Conservation (phyloP, 2,888 invertebrate species). For the Agonopterix arenella region DNA sequence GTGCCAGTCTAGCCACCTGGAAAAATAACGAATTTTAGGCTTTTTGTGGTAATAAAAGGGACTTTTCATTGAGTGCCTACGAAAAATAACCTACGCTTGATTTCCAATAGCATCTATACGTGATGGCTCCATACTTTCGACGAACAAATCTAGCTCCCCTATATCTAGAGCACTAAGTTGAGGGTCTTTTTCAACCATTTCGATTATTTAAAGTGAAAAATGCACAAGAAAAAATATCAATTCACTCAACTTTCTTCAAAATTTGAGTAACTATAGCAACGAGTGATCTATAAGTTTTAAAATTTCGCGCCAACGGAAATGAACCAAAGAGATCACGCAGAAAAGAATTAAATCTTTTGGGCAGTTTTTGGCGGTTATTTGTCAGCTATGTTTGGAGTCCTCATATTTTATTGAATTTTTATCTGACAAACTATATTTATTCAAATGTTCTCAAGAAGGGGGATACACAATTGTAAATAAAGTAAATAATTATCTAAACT, state of each 20-base stretch:
- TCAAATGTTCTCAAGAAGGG: too few species aligned
- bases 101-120: slow-evolving; percentile 82
- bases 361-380: too few species aligned
- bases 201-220: slow-evolving; percentile 2
- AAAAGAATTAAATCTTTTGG: too few species aligned
- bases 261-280: slow-evolving; percentile 31
- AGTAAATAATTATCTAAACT: too few species aligned
- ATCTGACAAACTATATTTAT: too few species aligned
- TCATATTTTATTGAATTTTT: too few species aligned
- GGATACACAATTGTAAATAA: too few species aligned
- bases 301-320: slow-evolving; percentile 18
- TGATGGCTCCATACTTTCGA: slow-evolving; percentile 82
- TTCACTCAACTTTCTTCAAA: too few species aligned
- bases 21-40: not conserved
- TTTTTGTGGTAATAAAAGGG: not conserved
- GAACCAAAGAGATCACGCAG: not conserved
- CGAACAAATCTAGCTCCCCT: slow-evolving; percentile 85
- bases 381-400: too few species aligned
- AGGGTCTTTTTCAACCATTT: slow-evolving; percentile 71
- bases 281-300: slow-evolving; percentile 22
- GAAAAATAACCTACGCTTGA: slow-evolving; percentile 43
- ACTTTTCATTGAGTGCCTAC: not conserved
- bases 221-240: too few species aligned
- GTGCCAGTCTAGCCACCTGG: slow-evolving; percentile 89
- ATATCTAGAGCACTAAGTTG: slow-evolving; percentile 75